Conservation (phyloP, 1,140 invertebrate genomes). For the Pinna nobilis region DNA sequence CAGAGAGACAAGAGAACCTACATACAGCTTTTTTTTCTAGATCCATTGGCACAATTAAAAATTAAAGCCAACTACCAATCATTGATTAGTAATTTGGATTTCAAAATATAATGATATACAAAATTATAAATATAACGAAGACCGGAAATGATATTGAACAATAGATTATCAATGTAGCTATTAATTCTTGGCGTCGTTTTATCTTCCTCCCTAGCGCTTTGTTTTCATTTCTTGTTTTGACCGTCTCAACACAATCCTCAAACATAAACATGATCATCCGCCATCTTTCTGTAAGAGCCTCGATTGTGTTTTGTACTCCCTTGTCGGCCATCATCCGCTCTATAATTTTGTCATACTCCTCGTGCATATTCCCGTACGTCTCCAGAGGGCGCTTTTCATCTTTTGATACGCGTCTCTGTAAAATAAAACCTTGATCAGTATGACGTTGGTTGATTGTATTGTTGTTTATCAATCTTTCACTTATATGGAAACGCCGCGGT, state of each 20-base stretch:
- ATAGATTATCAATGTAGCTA: conserved; percentile 23
- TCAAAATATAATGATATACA: conserved; percentile 26
- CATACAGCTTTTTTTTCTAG: no score
- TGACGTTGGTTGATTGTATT: no score
- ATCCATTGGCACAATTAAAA: no score
- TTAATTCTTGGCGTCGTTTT: conserved; percentile 17
- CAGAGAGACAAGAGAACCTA: no score
- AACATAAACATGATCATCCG: conserved; percentile 64
- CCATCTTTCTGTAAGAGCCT: conserved; percentile 59
- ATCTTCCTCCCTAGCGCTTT: neutral
- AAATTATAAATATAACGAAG: neutral
- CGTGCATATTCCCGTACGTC: conserved; percentile 48
- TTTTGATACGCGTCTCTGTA: conserved; percentile 50
- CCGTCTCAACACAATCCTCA: conserved; percentile 55
- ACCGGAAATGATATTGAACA: conserved; percentile 7
- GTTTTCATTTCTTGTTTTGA: conserved; percentile 16
- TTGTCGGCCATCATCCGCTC: conserved; percentile 50
- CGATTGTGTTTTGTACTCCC: conserved; percentile 50
- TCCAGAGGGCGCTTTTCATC: conserved; percentile 35
- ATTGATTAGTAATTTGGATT: no score
- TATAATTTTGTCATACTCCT: conserved; percentile 49
- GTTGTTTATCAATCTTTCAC: no score
- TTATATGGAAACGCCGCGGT: no score
- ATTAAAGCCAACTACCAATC: no score
- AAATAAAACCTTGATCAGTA: no score